Evolutionary conservation across 2,797 vertebrate genomes (phyloP), one percentile per base, ranked within the genome.

Genomic region (Bovichtus variegatus): DNA sequence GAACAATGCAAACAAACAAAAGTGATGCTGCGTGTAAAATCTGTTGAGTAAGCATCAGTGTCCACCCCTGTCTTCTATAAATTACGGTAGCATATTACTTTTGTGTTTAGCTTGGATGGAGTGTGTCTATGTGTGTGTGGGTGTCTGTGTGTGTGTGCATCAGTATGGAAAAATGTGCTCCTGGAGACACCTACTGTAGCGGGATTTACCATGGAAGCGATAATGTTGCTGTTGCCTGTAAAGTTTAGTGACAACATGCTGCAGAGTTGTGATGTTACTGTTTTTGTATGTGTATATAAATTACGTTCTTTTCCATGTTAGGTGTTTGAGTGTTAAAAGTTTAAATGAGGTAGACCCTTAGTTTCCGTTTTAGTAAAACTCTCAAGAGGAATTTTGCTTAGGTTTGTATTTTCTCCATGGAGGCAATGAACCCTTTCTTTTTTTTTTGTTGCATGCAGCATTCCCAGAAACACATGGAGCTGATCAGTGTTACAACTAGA

Each of bases 381-480:
- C 54, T 31, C 31, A 34, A 34, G 31, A 34, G 34, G 34, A 31
- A 21, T 16, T 16, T 21, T 61, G 27, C n/a, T 49, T 21, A 36
- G 19, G 29, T 66, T 75, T 80, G 43, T 61, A 27, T 73, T 73
- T 74, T 74, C 43, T 49, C 41, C 69, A 19, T 55, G 25, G n/a
- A 86, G 47, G 60, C 58, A 61, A 40, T 61, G 49, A 76, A 62
- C 12, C 44, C 54, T 54, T 7, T 82, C 23, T 49, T 51, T 78
- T 68, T 77, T n/a, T 34, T 34, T n/a, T 70, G 61, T 40, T 66
- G 19, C 64, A 49, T 21, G 40, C 41, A 78, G 62, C 63, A 38
- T 78, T 85, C 78, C 78, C 70, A 58, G 61, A 80, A 71, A 90
- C 92, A 91, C 82, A 87, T 90, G 88, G 87, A 91, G 84, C 65